Base-by-base conservation (phyloP, 1,140 invertebrate species). In the Neoseiulus cucumeris region DNA sequence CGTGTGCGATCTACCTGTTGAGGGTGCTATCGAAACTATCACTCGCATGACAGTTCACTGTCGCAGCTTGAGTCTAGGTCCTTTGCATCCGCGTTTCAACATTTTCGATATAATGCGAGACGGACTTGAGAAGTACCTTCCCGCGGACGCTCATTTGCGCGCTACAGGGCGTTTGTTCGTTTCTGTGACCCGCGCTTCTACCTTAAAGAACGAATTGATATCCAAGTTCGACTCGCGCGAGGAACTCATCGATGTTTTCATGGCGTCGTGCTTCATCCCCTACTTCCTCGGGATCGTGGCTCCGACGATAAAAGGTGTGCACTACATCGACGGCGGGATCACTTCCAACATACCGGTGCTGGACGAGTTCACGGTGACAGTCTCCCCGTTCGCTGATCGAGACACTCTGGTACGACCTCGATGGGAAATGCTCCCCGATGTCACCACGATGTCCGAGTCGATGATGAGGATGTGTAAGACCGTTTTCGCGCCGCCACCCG, bases 351-450 rank as follows among this genome's bases (percentile, higher is more conserved):
- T 96, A 69, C 92, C 93, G 1, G 84, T 87, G 2, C 75, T 96
- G 14, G 90, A 98, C 75, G 86, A 91, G 73, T 85, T 94, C 72
- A 98, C 95, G 0, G 86, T 98, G 65, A 97, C 93, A 0, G 88
- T 98, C 25, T 92, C 88, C 72, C 95, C 95, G 0, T 98, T 98
- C 77, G 89, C 90, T 72, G 95, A 95, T 0, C 33, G 33, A 39
- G 93, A 98, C 76, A 90, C 86, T 73, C 94, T 98, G 74, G 98
- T 99, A 70, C 98, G 95, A 77, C 95, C 95, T 0, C 80, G 85
- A 64, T 20, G 4, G 14, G 51, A 33, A 25, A 59, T 29, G 25
- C 9, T 59, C 25, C 51, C 51, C 12, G 28, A 47, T 7, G 22
- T 59, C 14, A 17, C 51, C 1, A 29, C 33, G 25, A 59, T 25